Evolutionary conservation across 2,113 vertebrate species (phyloP), one percentile per base, ranked within the genome.

Genomic region (Malurus melanocephalus): DNA sequence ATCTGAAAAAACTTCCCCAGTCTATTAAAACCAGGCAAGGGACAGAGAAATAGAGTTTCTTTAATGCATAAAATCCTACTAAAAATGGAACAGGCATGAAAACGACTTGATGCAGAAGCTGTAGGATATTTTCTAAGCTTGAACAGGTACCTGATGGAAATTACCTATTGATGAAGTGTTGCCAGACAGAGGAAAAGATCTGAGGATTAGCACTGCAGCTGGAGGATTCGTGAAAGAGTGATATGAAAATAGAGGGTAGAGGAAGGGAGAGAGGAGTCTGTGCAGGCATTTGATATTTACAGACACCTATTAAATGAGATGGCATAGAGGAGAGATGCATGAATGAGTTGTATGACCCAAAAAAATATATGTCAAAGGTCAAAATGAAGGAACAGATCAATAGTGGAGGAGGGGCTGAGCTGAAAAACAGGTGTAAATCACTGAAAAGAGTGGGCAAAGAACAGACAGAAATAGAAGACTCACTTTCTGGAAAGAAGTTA

Each of bases 161-260:
- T 89, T 73, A 30, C 64, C 38, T 73, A 21, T 33, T 90, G 75
- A 87, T 85, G 74, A 79, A 93, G 84, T 82, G 84, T 79, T 95
- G 46, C 81, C 92, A 89, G 92, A 85, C 52, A 73, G 88, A 83
- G 87, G 79, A 87, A 88, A 90, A 90, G 46, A 92, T 85, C 81
- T 66, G 55, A 93, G 59, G 66, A 88, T 92, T 82, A 92, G 12
- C 1, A 0, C 13, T 90, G 71, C 84, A 90, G 59, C 66, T 92
- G 78, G 67, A 87, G 38, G 38, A 30, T 16, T 79, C 26, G 62
- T 85, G 59, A 75, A 93, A 84, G 33, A 81, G 19, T 2, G 0
- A 69, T 87, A 79, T 27, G 62, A 95, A 93, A 94, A 73, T n/a
- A 88, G 51, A 92, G 33, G 21, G 46, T 38, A 84, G 65, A 67